phyloP scores from a whole-genome alignment of 2,797 vertebrate species.

The Crocidura indochinensis region DNA sequence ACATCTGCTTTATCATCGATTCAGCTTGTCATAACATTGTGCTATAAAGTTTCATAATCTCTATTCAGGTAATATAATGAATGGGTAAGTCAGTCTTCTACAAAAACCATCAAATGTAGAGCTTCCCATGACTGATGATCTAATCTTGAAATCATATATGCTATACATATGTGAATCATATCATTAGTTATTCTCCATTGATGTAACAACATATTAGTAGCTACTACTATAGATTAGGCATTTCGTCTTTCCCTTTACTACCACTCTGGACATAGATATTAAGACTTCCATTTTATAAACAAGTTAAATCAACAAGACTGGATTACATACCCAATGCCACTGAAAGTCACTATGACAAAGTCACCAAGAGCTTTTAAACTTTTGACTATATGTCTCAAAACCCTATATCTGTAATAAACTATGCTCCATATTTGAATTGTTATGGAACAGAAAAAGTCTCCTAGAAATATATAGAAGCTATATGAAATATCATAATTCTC shows the following conservation, averaged over 20 bases:
- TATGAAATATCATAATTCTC: background rate
- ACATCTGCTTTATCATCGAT: slow-evolving; percentile 85
- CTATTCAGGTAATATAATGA: slow-evolving; percentile 68
- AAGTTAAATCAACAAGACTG: slow-evolving; percentile 15
- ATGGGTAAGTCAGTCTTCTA: slow-evolving; percentile 38
- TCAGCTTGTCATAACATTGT: slow-evolving; percentile 71
- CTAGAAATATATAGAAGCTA: background rate
- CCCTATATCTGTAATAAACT: background rate
- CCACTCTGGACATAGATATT: background rate
- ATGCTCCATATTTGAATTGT: slow-evolving; percentile 19
- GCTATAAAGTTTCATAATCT: slow-evolving; percentile 79
- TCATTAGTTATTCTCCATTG: slow-evolving; percentile 9
- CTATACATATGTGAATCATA: background rate
- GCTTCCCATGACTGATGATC: background rate
- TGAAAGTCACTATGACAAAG: background rate
- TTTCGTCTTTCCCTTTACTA: slow-evolving; percentile 32
- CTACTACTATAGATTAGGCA: background rate
- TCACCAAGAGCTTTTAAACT: background rate
- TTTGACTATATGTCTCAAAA: background rate
- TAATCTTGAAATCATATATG: background rate
- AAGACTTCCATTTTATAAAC: slow-evolving; percentile 29
- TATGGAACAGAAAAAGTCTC: background rate
- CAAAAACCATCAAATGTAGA: background rate
- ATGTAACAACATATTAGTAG: slow-evolving; percentile 13
- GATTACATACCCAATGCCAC: background rate